A percentile compares a stretch with the other conserved stretches of the same genome.
Conservation (phyloP, 2,113 vertebrate genomes). For the Amphiprion percula region DNA sequence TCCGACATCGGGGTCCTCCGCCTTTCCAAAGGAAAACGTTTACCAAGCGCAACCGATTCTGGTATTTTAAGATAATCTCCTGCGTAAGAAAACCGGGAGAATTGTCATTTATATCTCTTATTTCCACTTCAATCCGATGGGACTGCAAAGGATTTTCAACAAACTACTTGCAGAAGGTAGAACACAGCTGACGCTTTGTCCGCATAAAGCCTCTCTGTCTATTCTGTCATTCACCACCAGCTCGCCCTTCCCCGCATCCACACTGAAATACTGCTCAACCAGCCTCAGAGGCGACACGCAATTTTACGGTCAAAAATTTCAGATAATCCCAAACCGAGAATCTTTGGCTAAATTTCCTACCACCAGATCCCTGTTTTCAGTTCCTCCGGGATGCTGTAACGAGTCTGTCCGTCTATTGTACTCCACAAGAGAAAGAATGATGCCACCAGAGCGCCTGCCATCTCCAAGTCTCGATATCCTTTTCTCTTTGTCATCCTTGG, state of each 20-base stretch:
- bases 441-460: conserved; percentile 71
- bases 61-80: conserved; percentile 68
- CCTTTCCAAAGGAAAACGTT: conserved; percentile 73
- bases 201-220: conserved; percentile 88
- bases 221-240: conserved; percentile 84
- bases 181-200: conserved; percentile 81
- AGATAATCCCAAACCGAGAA: conserved; percentile 82
- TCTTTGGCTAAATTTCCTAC: conserved; percentile 86
- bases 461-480: conserved; percentile 59
- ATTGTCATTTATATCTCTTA: conserved; percentile 89
- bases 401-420: conserved; percentile 75
- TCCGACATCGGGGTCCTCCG: conserved; percentile 75
- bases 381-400: conserved; percentile 83
- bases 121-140: conserved; percentile 85
- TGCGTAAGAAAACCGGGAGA: conserved; percentile 68
- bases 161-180: conserved; percentile 72
- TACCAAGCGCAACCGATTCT: conserved; percentile 63
- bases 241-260: conserved; percentile 83
- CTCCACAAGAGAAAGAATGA: conserved; percentile 74
- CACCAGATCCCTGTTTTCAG: conserved; percentile 80
- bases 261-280: conserved; percentile 82
- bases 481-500: conserved; percentile 68
- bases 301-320: conserved; percentile 82
- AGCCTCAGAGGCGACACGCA: conserved; percentile 84
- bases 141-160: conserved; percentile 85